phyloP scores from a whole-genome alignment of 2,888 invertebrate species.

The Teleogryllus oceanicus region DNA sequence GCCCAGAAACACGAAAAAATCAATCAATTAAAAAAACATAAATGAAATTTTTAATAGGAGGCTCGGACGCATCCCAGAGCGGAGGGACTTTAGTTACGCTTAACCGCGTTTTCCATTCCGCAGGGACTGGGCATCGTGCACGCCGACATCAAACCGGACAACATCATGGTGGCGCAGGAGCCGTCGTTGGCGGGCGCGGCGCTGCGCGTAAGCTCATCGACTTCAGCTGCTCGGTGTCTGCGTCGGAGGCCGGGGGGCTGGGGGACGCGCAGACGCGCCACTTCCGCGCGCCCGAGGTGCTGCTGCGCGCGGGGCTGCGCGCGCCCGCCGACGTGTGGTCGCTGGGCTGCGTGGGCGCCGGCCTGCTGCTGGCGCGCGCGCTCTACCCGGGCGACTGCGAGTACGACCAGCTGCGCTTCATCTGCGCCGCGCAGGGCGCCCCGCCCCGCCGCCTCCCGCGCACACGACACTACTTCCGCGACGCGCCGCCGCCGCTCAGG shows the following conservation, averaged over 20 bases:
- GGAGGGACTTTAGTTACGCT: too few relatives aligned
- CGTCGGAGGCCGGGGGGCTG: neutral
- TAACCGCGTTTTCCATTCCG: too few relatives aligned
- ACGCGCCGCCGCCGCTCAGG: neutral
- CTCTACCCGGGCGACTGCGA: conserved; percentile 19
- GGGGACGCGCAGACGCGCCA: conserved; percentile 21
- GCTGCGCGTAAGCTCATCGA: conserved; percentile 3
- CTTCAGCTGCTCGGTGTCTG: neutral
- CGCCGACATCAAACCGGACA: neutral
- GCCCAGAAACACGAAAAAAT: too few relatives aligned
- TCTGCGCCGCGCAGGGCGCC: neutral
- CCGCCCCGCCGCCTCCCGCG: neutral
- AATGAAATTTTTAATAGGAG: too few relatives aligned
- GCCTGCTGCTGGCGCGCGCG: neutral
- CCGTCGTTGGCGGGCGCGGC: neutral
- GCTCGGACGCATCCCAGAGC: too few relatives aligned
- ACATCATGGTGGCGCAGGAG: neutral
- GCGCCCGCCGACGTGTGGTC: conserved; percentile 23
- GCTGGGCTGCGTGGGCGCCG: conserved; percentile 3
- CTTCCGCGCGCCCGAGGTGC: conserved; percentile 25
- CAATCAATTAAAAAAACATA: too few relatives aligned
- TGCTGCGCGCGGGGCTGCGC: conserved; percentile 18
- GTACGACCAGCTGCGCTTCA: conserved; percentile 22
- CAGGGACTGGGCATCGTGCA: neutral
- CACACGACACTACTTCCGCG: neutral